phyloP scores from a whole-genome alignment of 1,140 invertebrate genomes.

The Drosophila orena region DNA sequence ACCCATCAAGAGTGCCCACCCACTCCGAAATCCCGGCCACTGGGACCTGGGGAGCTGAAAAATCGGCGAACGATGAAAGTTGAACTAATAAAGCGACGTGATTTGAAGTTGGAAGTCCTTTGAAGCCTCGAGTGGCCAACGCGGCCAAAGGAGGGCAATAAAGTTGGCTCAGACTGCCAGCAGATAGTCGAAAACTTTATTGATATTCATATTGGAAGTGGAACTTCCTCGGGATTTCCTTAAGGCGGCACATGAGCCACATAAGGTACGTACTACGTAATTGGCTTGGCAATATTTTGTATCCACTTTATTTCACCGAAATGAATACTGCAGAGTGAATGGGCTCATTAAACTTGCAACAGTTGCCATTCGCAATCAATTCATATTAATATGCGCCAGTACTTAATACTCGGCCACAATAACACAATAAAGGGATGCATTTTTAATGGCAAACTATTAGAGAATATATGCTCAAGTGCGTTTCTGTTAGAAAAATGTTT shows the following conservation, averaged over 20 bases:
- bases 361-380: slow-evolving; percentile 23
- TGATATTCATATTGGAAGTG: slow-evolving; percentile 23
- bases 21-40: neutral
- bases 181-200: slow-evolving; percentile 10
- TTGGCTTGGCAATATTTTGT: neutral
- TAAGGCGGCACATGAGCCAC: neutral
- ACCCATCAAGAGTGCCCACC: neutral
- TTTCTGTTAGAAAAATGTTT: neutral
- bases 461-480: neutral
- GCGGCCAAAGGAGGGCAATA: slow-evolving; percentile 50
- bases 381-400: slow-evolving; percentile 18
- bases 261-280: slow-evolving; percentile 6
- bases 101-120: slow-evolving; percentile 49
- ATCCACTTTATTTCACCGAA: neutral
- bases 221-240: neutral
- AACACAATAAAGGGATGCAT: slow-evolving; percentile 9
- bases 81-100: slow-evolving; percentile 64
- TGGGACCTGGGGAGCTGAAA: slow-evolving; percentile 33
- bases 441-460: slow-evolving; percentile 32
- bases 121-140: slow-evolving; percentile 47
- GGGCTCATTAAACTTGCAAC: slow-evolving; percentile 37
- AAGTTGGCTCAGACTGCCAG: slow-evolving; percentile 44
- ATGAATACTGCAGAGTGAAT: slow-evolving; percentile 25
- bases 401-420: slow-evolving; percentile 3
- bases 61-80: slow-evolving; percentile 31